phyloP scores from a whole-genome alignment of 2,797 vertebrate genomes.

The Phoebastria nigripes region DNA sequence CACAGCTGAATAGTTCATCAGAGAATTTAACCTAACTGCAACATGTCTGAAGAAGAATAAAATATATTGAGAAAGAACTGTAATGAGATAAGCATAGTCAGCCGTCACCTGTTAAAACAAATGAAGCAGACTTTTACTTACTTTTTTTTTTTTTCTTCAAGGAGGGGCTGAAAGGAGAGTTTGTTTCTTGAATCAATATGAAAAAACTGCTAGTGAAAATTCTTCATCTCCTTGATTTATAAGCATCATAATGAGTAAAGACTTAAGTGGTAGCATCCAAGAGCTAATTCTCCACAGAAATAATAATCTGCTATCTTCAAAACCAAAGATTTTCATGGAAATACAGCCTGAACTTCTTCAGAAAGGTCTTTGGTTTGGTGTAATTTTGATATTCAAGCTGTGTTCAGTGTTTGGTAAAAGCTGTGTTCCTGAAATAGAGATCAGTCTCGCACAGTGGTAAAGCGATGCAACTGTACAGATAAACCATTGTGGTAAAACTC shows the following conservation, averaged over 20 bases:
- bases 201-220: not conserved
- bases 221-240: not conserved
- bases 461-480: too few species aligned
- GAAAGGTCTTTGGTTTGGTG: not conserved
- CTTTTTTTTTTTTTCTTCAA: not conserved
- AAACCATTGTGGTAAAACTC: not conserved
- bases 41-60: not conserved
- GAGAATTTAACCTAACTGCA: not conserved
- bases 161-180: not conserved
- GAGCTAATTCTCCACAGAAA: not conserved
- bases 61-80: not conserved
- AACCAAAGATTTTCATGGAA: not conserved
- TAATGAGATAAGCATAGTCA: not conserved
- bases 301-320: not conserved
- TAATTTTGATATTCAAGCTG: not conserved
- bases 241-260: not conserved
- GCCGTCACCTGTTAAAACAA: not conserved
- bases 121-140: not conserved
- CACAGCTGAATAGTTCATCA: constrained; percentile 12
- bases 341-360: not conserved
- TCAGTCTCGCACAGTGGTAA: not conserved
- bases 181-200: not conserved
- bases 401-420: not conserved
- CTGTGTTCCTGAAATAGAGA: not conserved
- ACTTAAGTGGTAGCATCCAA: not conserved